Evolutionary conservation across 2,113 vertebrate species (phyloP), one percentile per base, ranked within the genome.

Genomic region (Platanista minor): DNA sequence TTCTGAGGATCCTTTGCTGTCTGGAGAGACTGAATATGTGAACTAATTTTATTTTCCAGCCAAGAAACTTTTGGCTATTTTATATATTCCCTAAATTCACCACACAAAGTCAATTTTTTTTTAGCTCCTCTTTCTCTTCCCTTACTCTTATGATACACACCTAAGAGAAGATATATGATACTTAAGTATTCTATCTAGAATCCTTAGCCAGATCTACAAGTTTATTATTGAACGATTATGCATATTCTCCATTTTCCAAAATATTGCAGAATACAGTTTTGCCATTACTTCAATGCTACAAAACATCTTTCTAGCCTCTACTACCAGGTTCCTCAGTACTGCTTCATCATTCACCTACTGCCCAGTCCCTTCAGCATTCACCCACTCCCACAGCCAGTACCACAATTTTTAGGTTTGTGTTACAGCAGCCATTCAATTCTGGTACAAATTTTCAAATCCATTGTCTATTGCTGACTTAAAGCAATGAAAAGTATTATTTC

Each of bases 21-120:
- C 25, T 84, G 29, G 17, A 95, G 20, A 91, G 54, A 29, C 46
- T 64, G 27, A 86, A 86, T 78, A 77, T 64, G 8, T 83, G n/a
- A 93, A 64, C 67, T 72, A 81, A 46, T 33, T 90, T 74, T 81
- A 93, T 93, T 61, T 96, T 90, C 59, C 43, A 84, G 36, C 23
- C 6, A 69, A 57, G 41, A 8, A 81, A 69, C n/a, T 77, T 54
- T 25, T 25, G 31, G 29, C 11, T 10, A 11, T 59, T 87, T 62
- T 43, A 64, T 20, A n/a, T n/a, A 57, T 39, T 64, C 8, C 74
- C 4, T 67, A 81, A 57, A 86, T 81, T 66, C n/a, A 80, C 14
- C 57, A 31, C 64, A 7, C 10, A 59, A 86, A 59, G 4, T 90
- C 17, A 83, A 72, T 72, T 10, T 15, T 41, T 13, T 46, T 49